Percentiles rank a stretch among this genome's conserved stretches.
These are phyloP conservation scores for Passer montanus DNA, from an alignment of 2,113 vertebrate species.

Conservation along the genomic window DNA sequence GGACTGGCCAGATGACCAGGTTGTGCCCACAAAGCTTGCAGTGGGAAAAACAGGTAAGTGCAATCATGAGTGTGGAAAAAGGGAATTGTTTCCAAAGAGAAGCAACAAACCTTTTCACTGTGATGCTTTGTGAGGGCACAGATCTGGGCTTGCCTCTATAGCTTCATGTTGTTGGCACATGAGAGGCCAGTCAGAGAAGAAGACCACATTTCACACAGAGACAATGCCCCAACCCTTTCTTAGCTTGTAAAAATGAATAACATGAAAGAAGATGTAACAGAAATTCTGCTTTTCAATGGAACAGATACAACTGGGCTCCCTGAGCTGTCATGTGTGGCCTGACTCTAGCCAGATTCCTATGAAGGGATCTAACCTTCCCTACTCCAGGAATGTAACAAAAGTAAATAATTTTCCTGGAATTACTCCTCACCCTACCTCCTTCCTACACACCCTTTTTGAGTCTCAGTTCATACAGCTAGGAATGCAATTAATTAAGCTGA, in stretches of 20 bases:
- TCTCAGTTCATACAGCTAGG: not conserved
- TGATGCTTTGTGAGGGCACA: not conserved
- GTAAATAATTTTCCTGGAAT: not conserved
- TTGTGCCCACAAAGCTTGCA: not conserved
- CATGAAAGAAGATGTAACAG: not conserved
- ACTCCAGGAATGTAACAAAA: not conserved
- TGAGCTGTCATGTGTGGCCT: not conserved
- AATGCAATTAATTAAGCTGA: conserved; percentile 23
- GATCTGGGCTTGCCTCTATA: not conserved
- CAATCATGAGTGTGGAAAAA: not conserved
- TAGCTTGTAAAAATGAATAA: not conserved
- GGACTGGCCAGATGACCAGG: not conserved
- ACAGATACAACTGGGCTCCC: not conserved
- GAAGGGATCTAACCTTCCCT: not conserved
- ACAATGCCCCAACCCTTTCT: not conserved
- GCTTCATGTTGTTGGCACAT: not conserved
- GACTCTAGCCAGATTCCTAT: not conserved
- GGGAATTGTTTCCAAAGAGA: not conserved
- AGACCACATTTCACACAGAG: not conserved
- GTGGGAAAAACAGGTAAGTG: not conserved
- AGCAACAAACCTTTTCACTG: not conserved
- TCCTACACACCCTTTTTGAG: not conserved
- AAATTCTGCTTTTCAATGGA: not conserved
- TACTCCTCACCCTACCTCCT: not conserved
- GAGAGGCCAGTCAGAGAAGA: not conserved